Conservation (phyloP, 2,888 invertebrate species). For the Spodoptera littoralis region DNA sequence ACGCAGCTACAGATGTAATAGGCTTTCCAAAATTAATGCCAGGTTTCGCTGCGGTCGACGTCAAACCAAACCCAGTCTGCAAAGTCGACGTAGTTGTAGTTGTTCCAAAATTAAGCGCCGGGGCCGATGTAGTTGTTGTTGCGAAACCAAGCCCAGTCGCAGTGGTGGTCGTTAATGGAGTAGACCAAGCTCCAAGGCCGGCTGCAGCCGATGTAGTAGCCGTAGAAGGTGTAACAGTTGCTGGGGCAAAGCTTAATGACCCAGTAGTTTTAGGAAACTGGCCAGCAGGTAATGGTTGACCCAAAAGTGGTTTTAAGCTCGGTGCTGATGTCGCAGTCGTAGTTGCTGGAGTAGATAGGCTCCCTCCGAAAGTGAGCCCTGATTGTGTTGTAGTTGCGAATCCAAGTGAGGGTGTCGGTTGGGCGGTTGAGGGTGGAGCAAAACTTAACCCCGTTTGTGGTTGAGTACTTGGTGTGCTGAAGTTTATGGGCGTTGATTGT, state of each 20-base stretch:
- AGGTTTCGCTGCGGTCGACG: conserved; percentile 22
- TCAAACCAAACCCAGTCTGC: conserved; percentile 23
- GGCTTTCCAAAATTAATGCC: conserved; percentile 54
- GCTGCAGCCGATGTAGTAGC: conserved; percentile 13
- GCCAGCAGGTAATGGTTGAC: conserved; percentile 16
- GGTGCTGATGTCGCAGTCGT: conserved; percentile 22
- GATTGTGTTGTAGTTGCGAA: conserved; percentile 8
- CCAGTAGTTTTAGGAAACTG: conserved; percentile 32
- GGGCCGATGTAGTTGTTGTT: conserved; percentile 63
- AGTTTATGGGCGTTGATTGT: conserved; percentile 30
- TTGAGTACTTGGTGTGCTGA: conserved; percentile 32
- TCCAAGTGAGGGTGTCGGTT: conserved; percentile 19
- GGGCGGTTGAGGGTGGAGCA: conserved; percentile 45
- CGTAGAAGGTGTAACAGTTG: conserved; percentile 10
- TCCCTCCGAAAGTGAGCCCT: conserved; percentile 47
- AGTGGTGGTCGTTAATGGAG: conserved; percentile 8
- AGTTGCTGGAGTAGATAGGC: conserved; percentile 23
- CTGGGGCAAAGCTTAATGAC: conserved; percentile 20
- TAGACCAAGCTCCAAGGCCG: conserved; percentile 27
- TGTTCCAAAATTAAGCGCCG: conserved; percentile 30
- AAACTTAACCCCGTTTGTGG: conserved; percentile 47
- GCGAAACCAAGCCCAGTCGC: conserved; percentile 56
- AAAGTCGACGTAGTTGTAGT: conserved; percentile 21
- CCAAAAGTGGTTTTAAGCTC: conserved; percentile 23
- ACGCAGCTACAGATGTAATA: conserved; percentile 36